Conservation (phyloP, 1,140 invertebrate species). For the Leucophenga varia region DNA sequence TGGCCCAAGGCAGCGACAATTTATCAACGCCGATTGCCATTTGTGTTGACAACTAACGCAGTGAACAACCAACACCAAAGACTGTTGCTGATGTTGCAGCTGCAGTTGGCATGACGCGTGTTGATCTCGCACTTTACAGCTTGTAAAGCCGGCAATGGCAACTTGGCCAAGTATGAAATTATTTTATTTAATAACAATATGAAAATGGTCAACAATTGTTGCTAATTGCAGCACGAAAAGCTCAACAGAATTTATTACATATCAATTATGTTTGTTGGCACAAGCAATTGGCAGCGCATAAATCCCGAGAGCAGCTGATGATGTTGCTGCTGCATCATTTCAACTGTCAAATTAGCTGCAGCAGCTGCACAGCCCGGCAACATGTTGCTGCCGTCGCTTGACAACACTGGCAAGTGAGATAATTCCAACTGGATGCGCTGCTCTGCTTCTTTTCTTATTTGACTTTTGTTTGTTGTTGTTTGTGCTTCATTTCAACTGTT, state of each 20-base stretch:
- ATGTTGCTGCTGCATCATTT: slow-evolving; percentile 5
- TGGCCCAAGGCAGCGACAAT: slow-evolving; percentile 50
- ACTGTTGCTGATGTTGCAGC: slow-evolving; percentile 4
- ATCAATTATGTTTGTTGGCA: slow-evolving; percentile 49
- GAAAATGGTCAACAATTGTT: slow-evolving; percentile 41
- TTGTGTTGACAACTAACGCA: slow-evolving; percentile 51
- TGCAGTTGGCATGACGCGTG: slow-evolving; percentile 38
- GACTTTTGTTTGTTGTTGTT: too few relatives aligned
- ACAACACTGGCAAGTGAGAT: too few relatives aligned
- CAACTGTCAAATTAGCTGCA: slow-evolving; percentile 6
- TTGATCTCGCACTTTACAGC: slow-evolving; percentile 53
- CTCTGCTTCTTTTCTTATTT: too few relatives aligned
- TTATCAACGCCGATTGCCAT: slow-evolving; percentile 51
- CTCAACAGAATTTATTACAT: slow-evolving; percentile 46
- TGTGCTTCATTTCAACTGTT: too few relatives aligned
- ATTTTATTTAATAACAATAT: slow-evolving; percentile 50
- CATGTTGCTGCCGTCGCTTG: slow-evolving; percentile 38
- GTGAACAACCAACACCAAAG: slow-evolving; percentile 21
- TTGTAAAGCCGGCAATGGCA: slow-evolving; percentile 22
- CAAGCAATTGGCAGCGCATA: slow-evolving; percentile 44
- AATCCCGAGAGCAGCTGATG: slow-evolving; percentile 34
- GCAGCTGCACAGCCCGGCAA: slow-evolving; percentile 6
- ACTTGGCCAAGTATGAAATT: slow-evolving; percentile 41
- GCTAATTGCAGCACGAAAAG: slow-evolving; percentile 49
- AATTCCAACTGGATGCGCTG: too few relatives aligned